These are phyloP conservation scores for Trigoniulus corallinus DNA, from an alignment of 1,140 invertebrate genomes.

Conservation along the genomic window DNA sequence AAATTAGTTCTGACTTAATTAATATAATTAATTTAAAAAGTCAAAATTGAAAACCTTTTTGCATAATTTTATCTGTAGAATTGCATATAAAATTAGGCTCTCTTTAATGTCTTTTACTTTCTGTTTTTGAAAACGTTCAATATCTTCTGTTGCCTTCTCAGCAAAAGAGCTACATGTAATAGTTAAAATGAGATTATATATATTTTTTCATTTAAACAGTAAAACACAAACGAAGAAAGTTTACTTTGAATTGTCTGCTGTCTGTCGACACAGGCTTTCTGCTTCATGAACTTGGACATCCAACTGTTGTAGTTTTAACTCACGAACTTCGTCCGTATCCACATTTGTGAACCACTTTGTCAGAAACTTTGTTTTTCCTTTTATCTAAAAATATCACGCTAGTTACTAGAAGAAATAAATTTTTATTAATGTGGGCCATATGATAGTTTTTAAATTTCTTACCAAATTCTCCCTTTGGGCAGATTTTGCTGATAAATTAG, in stretches of 20 bases:
- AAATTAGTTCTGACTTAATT: conserved; percentile 3
- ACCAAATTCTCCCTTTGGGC: conserved; percentile 36
- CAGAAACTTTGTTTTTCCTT: conserved; percentile 50
- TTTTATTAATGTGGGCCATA: not conserved
- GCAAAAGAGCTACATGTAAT: conserved; percentile 45
- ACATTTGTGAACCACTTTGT: conserved; percentile 55
- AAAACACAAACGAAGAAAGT: conserved; percentile 12
- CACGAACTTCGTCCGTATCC: conserved; percentile 59
- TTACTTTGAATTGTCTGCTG: conserved; percentile 44
- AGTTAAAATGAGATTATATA: conserved; percentile 2
- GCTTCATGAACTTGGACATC: conserved; percentile 53
- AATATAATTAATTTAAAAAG: conserved; percentile 4
- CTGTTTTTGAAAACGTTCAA: conserved; percentile 59
- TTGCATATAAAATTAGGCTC: conserved; percentile 52
- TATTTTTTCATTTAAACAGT: not conserved
- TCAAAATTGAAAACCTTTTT: conserved; percentile 39
- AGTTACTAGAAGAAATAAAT: not conserved
- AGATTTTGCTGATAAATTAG: conserved; percentile 34
- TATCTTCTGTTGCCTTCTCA: conserved; percentile 47
- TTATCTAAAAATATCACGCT: conserved; percentile 17
- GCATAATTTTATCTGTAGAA: conserved; percentile 58
- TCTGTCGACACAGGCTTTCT: conserved; percentile 37
- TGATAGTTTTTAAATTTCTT: not conserved
- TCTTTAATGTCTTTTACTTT: conserved; percentile 59
- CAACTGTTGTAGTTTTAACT: conserved; percentile 46